Base-by-base conservation (phyloP, 1,140 invertebrate genomes). In the Drosophila pseudoananassae region DNA sequence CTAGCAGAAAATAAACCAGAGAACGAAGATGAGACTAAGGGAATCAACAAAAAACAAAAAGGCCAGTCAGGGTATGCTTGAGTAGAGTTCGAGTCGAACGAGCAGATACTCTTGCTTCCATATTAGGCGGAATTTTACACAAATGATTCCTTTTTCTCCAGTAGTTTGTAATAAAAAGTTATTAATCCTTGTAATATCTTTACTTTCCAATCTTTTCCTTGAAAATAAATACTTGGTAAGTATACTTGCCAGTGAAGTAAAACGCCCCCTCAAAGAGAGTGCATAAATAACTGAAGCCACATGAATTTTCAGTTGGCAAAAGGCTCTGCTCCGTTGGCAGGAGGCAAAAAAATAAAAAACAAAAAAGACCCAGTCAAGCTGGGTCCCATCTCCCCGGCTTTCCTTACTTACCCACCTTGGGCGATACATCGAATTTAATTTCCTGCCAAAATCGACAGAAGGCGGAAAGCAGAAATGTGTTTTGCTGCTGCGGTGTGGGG, bases 401-500 rank as follows among this genome's bases (percentile, higher is more conserved):
- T 15, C 27, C 27, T 27, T 46, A 9, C 15, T 55, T 60, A 47
- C 47, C 70, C 71, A 69, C 56, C 63, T 66, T 66, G 63, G 52
- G 68, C 78, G 73, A 88, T 89, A 88, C 84, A 88, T 88, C 76
- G 83, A 88, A 88, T 88, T 88, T 89, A 88, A 88, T 88, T 88
- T 88, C 83, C 83, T 88, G 83, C 87, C 84, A 77, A 88, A 89
- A 89, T 89, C 84, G 79, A 89, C 64, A 68, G 53, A 40, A 60
- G 51, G 60, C 55, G 38, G 38, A 31, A 17, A 20, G 10, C 29
- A 52, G 29, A 52, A 36, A 20, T 46, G 31, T 52, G 50, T 52
- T 43, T 63, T 66, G 46, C 15, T 46, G 43, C 9, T 82, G 82
- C 59, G 77, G 80, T 77, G 78, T 66, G 64, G 46, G 58, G 63